phyloP scores from a whole-genome alignment of 23 tunicate species.

The Trididemnum miniatum region DNA sequence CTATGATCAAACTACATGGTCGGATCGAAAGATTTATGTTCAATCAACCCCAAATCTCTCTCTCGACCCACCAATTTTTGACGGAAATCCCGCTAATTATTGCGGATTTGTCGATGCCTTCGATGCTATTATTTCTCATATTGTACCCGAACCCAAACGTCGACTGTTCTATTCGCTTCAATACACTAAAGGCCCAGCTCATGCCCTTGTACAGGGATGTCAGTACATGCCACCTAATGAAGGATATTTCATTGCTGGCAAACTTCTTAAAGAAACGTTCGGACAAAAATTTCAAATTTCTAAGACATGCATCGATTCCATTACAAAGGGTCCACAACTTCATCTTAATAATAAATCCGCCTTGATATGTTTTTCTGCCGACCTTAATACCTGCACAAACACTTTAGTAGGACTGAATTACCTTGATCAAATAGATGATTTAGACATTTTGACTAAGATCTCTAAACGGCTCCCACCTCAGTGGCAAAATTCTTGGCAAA shows the following conservation, averaged over 20 bases:
- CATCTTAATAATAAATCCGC: not conserved
- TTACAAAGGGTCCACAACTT: not conserved
- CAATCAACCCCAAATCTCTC: too few species aligned
- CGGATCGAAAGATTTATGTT: too few species aligned
- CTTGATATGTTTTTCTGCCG: not conserved
- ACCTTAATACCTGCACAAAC: slow-evolving; percentile 1
- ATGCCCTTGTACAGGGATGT: slow-evolving; percentile 24
- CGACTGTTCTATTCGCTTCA: slow-evolving; percentile 13
- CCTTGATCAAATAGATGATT: slow-evolving; percentile 8
- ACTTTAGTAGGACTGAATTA: slow-evolving; percentile 4
- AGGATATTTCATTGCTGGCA: slow-evolving; percentile 1
- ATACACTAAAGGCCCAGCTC: slow-evolving; percentile 27
- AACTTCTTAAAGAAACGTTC: slow-evolving; percentile 8
- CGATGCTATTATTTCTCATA: not conserved
- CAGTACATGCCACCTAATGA: slow-evolving; percentile 10
- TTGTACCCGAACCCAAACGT: slow-evolving; percentile 30
- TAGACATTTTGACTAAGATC: not conserved
- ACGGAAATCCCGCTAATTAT: slow-evolving; percentile 16
- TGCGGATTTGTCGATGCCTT: slow-evolving; percentile 10
- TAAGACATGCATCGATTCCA: slow-evolving; percentile 9
- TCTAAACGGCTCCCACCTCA: not conserved
- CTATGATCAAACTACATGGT: too few species aligned
- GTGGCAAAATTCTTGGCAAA: slow-evolving; percentile 2
- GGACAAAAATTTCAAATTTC: slow-evolving; percentile 43
- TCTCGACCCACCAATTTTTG: slow-evolving; percentile 10